Conservation (phyloP, 2,888 invertebrate species). For the Parochlus steinenii region DNA sequence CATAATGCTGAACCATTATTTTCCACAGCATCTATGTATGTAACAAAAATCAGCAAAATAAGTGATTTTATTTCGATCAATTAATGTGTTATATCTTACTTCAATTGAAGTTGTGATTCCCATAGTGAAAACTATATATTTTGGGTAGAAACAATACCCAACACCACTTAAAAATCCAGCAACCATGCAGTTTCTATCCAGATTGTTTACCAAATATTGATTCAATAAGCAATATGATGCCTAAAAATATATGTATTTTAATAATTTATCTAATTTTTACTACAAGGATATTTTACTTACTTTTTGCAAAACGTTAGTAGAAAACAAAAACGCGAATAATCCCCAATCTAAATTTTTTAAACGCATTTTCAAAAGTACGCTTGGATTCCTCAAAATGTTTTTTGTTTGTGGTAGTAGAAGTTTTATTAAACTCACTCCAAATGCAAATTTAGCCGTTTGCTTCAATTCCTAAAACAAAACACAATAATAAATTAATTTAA, state of each 20-base stretch:
- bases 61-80: no score
- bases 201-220: not conserved
- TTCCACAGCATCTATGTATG: not conserved
- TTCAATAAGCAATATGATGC: not conserved
- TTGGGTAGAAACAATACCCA: not conserved
- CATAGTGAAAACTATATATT: conserved; percentile 3
- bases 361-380: not conserved
- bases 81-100: no score
- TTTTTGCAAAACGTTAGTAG: conserved; percentile 1
- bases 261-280: no score
- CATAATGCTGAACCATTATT: not conserved
- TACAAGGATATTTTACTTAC: no score
- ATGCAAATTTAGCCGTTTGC: not conserved
- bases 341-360: conserved; percentile 2
- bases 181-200: not conserved
- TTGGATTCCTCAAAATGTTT: not conserved
- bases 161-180: not conserved
- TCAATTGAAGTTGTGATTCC: conserved; percentile 1
- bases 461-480: conserved; percentile 1
- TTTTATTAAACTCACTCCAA: conserved; percentile 1
- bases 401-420: not conserved
- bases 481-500: no score
- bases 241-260: not conserved
- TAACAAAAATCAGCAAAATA: not conserved
- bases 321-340: not conserved